Evolutionary conservation across 2,888 invertebrate genomes (phyloP), one percentile per base, ranked within the genome.

Genomic region (Myopa tessellatipennis): DNA sequence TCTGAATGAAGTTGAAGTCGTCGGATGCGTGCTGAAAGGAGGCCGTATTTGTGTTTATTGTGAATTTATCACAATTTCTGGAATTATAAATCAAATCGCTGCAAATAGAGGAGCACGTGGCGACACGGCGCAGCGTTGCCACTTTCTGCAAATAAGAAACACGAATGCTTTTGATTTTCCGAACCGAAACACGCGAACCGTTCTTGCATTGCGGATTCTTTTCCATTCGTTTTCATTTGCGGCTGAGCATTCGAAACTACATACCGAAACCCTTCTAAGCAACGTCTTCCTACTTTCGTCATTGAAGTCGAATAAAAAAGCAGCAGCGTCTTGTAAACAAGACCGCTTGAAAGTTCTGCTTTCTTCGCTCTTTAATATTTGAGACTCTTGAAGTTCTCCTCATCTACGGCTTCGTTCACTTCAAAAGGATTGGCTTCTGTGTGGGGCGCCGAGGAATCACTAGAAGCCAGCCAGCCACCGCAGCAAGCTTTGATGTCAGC

Each of bases 351-450:
- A 58, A 58, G 6, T 6, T 18, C 16, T 58, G 58, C 10, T 14
- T 55, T 70, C 70, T 34, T 55, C 36, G 5, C 55, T 6, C 55
- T 16, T 74, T 67, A n/a, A 74, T 58, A 74, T 74, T 65, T 52
- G 67, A 74, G 74, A 74, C 74, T 74, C 74, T 74, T 74, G 67
- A 74, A 55, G 67, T 74, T 74, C 52, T 67, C 45, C 67, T 50
- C 58, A 45, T 74, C 67, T 74, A 74, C 74, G 74, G 74, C 74
- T 74, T 74, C 74, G 67, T 68, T 67, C 38, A 68, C 74, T 55
- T 74, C 67, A 67, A 74, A 74, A 74, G 74, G 65, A 67, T 74
- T 74, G 65, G 34, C 63, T 65, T 52, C 26, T 63, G 34, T 63
- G 34, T 26, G 61, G 34, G 34, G 26, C 61, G 61, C 61, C 61